phyloP scores from a whole-genome alignment of 2,797 vertebrate genomes.

The Pyrocephalus nanus region DNA sequence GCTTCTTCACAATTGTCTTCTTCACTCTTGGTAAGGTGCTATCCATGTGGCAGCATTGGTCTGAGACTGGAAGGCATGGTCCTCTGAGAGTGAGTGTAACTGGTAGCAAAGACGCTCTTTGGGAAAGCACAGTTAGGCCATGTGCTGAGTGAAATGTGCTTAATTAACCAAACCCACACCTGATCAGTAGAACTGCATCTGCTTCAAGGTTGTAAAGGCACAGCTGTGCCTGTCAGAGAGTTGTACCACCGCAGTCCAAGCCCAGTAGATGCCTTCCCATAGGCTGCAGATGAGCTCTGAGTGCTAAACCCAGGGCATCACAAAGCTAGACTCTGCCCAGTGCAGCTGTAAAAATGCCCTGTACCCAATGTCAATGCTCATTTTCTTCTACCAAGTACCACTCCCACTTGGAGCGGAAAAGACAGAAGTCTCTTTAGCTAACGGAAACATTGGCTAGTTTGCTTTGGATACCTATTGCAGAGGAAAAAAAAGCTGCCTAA shows the following conservation, averaged over 20 bases:
- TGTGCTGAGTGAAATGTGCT: accelerated
- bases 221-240: background rate
- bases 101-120: background rate
- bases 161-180: background rate
- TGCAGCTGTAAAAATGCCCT: background rate
- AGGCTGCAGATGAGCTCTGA: background rate
- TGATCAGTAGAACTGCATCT: background rate
- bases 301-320: accelerated
- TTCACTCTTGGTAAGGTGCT: background rate
- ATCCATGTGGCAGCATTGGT: background rate
- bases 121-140: background rate
- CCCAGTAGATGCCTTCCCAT: accelerated
- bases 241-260: accelerated
- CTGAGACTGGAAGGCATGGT: background rate
- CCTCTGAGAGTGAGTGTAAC: background rate
- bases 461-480: background rate
- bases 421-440: background rate
- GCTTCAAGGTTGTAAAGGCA: background rate
- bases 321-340: background rate
- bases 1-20: slow-evolving; percentile 10
- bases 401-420: background rate
- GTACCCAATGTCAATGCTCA: background rate
- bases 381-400: background rate
- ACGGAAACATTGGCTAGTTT: background rate
- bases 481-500: background rate